Evolutionary conservation across 2,113 vertebrate species (phyloP).

Genomic region (Lagenorhynchus albirostris): DNA sequence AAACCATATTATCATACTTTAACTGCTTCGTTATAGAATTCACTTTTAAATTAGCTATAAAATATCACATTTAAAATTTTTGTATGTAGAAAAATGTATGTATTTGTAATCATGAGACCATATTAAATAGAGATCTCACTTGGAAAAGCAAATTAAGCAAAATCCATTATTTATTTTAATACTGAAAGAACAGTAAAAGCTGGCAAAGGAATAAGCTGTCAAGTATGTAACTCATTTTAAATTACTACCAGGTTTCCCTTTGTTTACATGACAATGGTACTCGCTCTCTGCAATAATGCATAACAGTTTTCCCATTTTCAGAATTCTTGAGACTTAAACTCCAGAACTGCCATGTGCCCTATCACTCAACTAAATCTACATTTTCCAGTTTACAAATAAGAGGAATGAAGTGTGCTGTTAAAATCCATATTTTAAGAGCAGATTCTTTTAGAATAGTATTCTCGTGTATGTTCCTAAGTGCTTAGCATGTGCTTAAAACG

Average conservation of each 20-base stretch:
- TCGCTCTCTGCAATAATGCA: slow-evolving; percentile 13
- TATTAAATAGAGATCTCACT: slow-evolving; percentile 22
- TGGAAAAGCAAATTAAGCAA: slow-evolving; percentile 43
- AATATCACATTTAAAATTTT: slow-evolving; percentile 32
- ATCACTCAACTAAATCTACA: neutral
- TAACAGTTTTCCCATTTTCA: slow-evolving; percentile 3
- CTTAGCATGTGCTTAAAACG: neutral
- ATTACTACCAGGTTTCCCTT: slow-evolving; percentile 39
- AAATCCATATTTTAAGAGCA: slow-evolving; percentile 1
- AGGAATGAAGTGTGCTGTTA: neutral
- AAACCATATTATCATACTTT: slow-evolving; percentile 5
- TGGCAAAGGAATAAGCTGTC: slow-evolving; percentile 42
- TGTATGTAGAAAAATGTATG: slow-evolving; percentile 34
- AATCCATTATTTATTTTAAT: slow-evolving; percentile 60
- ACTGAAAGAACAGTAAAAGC: slow-evolving; percentile 49
- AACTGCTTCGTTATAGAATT: slow-evolving; percentile 41
- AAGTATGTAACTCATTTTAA: slow-evolving; percentile 38
- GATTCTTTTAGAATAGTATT: slow-evolving; percentile 25
- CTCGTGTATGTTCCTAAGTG: neutral
- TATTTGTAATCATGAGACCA: slow-evolving; percentile 33
- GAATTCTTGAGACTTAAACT: slow-evolving; percentile 30
- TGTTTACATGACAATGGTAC: slow-evolving; percentile 43
- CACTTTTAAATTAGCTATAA: neutral
- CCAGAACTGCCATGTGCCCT: neutral
- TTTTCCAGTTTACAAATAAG: slow-evolving; percentile 11